A percentile compares a stretch with the other conserved stretches of the same genome.
Conservation (phyloP, 2,113 vertebrate genomes). For the Aramus guarauna region DNA sequence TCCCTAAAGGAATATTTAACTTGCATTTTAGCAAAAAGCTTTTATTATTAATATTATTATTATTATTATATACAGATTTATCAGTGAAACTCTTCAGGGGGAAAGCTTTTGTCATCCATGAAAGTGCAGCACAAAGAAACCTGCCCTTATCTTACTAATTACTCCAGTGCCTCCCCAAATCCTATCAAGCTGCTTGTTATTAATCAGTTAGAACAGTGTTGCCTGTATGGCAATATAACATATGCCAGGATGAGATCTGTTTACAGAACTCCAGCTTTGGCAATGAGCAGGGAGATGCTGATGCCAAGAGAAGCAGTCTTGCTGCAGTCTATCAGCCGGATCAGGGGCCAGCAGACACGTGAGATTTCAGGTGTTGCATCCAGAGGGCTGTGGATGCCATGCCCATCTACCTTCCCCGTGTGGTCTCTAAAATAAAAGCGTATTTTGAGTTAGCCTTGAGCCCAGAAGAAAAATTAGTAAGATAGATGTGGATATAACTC, state of each 20-base stretch:
- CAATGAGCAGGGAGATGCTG: background rate
- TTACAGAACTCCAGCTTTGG: constrained; percentile 39
- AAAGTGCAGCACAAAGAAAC: constrained; percentile 62
- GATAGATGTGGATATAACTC: background rate
- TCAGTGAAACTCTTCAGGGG: constrained; percentile 53
- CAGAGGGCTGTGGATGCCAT: background rate
- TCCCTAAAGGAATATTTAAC: constrained; percentile 24
- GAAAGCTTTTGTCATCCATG: constrained; percentile 59
- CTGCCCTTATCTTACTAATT: constrained; percentile 71
- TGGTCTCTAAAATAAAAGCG: background rate
- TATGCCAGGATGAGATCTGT: constrained; percentile 28
- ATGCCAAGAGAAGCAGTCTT: background rate
- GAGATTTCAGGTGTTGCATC: background rate
- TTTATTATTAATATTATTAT: constrained; percentile 36
- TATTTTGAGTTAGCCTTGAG: background rate
- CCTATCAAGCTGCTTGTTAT: constrained; percentile 57
- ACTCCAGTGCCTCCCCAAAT: constrained; percentile 62
- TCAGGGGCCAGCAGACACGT: background rate
- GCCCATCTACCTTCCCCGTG: background rate
- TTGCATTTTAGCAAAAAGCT: constrained; percentile 40
- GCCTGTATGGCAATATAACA: constrained; percentile 15
- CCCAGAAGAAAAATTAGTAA: background rate
- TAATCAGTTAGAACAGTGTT: constrained; percentile 59
- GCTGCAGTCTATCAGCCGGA: background rate
- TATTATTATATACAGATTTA: constrained; percentile 60